A percentile compares a stretch with the other conserved stretches of the same genome.
Conservation (phyloP, 2,888 invertebrate species). For the Leptopilina myrica region DNA sequence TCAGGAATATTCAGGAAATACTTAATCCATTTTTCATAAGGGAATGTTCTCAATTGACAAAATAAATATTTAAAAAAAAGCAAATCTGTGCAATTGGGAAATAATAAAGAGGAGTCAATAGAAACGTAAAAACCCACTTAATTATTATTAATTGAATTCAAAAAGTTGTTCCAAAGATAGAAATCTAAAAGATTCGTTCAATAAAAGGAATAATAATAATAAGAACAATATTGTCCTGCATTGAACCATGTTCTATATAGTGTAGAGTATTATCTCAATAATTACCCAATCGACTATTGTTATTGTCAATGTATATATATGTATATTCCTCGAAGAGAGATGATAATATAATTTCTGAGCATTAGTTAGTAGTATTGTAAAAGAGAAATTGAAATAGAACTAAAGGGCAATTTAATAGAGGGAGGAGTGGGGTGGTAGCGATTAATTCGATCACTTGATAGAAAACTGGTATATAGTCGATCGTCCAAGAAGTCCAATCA, state of each 20-base stretch:
- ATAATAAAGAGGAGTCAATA: too few relatives aligned
- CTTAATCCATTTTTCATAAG: too few relatives aligned
- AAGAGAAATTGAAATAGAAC: neutral
- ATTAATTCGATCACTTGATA: slow-evolving; percentile 8
- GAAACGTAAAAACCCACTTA: too few relatives aligned
- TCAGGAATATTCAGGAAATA: too few relatives aligned
- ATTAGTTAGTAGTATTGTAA: neutral
- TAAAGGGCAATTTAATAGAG: neutral
- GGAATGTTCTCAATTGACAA: too few relatives aligned
- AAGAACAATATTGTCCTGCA: neutral
- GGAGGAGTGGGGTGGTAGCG: neutral
- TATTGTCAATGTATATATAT: neutral
- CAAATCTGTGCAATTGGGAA: too few relatives aligned
- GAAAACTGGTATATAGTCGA: slow-evolving; percentile 16
- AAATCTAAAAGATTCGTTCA: too few relatives aligned
- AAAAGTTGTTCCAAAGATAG: too few relatives aligned
- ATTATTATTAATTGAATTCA: too few relatives aligned
- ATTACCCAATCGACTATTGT: slow-evolving; percentile 2
- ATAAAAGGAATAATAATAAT: too few relatives aligned
- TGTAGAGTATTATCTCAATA: neutral
- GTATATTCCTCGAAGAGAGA: neutral
- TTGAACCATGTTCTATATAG: neutral
- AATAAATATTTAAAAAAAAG: too few relatives aligned
- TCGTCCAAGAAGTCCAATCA: slow-evolving; percentile 17
- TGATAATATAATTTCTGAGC: neutral